A percentile compares a stretch with the other conserved stretches of the same genome.
These are phyloP conservation scores for Temnothorax nylanderi DNA, from an alignment of 1,140 invertebrate genomes.

Conservation along the genomic window DNA sequence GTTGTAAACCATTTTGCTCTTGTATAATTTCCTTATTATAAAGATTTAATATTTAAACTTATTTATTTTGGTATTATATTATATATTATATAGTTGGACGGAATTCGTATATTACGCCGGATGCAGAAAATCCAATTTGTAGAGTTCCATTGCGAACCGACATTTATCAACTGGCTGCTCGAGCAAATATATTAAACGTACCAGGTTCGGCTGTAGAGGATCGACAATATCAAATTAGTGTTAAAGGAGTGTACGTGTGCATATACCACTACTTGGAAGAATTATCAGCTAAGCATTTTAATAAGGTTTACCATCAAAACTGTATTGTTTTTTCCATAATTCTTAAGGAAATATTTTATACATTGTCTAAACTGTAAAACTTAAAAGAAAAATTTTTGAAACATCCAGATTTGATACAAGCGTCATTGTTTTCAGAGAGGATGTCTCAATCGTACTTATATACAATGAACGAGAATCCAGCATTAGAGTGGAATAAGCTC, in stretches of 20 bases:
- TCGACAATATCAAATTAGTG: slow-evolving; percentile 93
- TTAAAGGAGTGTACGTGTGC: slow-evolving; percentile 89
- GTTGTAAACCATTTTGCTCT: slow-evolving; percentile 73
- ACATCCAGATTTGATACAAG: slow-evolving; percentile 14
- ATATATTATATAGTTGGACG: slow-evolving; percentile 84
- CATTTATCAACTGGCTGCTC: slow-evolving; percentile 89
- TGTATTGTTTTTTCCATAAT: background rate
- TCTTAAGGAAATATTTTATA: slow-evolving; percentile 19
- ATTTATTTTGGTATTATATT: background rate
- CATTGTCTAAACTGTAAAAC: background rate
- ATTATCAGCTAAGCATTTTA: slow-evolving; percentile 81
- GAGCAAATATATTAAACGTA: slow-evolving; percentile 88
- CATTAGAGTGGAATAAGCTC: slow-evolving; percentile 94
- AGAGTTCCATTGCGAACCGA: slow-evolving; percentile 89
- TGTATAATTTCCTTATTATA: background rate
- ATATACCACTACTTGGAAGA: slow-evolving; percentile 88
- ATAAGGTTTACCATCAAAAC: slow-evolving; percentile 75
- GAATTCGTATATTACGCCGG: slow-evolving; percentile 88
- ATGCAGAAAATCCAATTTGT: slow-evolving; percentile 94
- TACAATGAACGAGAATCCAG: slow-evolving; percentile 91
- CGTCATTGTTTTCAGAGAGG: slow-evolving; percentile 69
- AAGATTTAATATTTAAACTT: slow-evolving; percentile 2
- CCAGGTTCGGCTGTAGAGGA: slow-evolving; percentile 93
- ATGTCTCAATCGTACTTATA: slow-evolving; percentile 83
- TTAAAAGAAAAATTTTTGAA: slow-evolving; percentile 41